Percentiles rank a stretch among this genome's conserved stretches.
Conservation (phyloP, 2,113 vertebrate genomes). For the Sisor rabdophorus region DNA sequence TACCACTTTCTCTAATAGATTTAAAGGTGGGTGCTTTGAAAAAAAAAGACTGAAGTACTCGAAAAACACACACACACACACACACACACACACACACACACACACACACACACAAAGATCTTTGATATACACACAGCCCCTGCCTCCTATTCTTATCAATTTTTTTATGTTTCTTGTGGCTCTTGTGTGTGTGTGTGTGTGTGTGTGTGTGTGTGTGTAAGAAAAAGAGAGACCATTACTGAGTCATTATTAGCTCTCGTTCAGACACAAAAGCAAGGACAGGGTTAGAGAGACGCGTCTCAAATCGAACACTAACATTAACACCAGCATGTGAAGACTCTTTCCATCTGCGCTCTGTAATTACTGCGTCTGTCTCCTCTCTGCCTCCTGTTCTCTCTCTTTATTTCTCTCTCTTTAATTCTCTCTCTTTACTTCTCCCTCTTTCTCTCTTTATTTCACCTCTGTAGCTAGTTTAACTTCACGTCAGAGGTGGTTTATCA, state of each 20-base stretch:
- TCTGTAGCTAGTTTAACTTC: conserved; percentile 22
- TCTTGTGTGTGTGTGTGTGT: neutral
- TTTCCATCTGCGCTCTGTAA: conserved; percentile 1
- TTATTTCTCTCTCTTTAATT: conserved; percentile 1
- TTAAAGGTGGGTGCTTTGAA: neutral
- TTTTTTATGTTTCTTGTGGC: neutral
- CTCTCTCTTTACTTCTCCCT: neutral
- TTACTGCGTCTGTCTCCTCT: neutral
- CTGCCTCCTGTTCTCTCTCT: neutral
- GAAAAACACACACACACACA: conserved; percentile 36
- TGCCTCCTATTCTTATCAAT: conserved; percentile 12
- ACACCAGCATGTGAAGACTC: neutral
- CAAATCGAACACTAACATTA: neutral
- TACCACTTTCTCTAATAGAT: too few relatives aligned
- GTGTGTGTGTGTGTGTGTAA: too few relatives aligned
- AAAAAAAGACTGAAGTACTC: conserved; percentile 23
- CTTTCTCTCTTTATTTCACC: neutral
- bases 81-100: neutral
- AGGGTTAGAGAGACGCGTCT: neutral
- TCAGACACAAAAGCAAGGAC: neutral
- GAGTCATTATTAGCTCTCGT: neutral
- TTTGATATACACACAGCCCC: conserved; percentile 25
- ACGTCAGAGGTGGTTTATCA: conserved; percentile 42
- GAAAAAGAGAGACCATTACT: too few relatives aligned
- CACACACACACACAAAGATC: neutral